Evolutionary conservation across 2,113 vertebrate species (phyloP), one percentile per base, ranked within the genome.

Genomic region (Origma solitaria): DNA sequence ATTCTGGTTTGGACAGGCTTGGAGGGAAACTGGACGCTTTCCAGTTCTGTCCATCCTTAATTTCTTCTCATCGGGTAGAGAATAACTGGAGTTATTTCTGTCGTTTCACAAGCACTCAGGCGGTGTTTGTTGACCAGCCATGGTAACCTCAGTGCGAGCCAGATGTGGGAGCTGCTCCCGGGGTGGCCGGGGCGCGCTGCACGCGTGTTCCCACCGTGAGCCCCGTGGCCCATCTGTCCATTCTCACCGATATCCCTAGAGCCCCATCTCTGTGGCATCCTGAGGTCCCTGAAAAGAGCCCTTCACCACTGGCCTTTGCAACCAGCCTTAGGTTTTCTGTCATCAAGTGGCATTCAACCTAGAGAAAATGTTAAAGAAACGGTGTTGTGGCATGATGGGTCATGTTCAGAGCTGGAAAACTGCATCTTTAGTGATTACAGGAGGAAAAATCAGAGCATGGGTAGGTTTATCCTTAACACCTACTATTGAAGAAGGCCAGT

Each of bases 71-170:
- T 81, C 0, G 64, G 73, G 44, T n/a, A 71, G 80, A 71, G 88
- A 94, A 57, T 83, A 92, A 64, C 87, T 77, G 5, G 13, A 95
- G 90, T 95, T 97, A 96, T 94, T 97, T 96, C 90, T 79, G 86
- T 95, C 14, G 2, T 92, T 91, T 87, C 97, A 96, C 91, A 94
- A 95, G 96, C 13, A 1, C 40, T 92, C 14, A 11, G 82, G 61
- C 4, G 3, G 37, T 95, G 95, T 97, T 95, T 95, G 91, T 88
- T 96, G 86, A 92, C 87, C 92, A 20, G 88, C 96, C 87, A 91
- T 82, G 95, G 95, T 47, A 96, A 92, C 92, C 86, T 72, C 2
- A 0, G 86, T 44, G 65, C 0, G 6, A 94, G 86, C 73, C 88
- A 95, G 86, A 91, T 40, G 72, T 45, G 86, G 54, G 35, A 92